Conservation (phyloP, 2,797 vertebrate genomes). For the Rhinogobio ventralis region DNA sequence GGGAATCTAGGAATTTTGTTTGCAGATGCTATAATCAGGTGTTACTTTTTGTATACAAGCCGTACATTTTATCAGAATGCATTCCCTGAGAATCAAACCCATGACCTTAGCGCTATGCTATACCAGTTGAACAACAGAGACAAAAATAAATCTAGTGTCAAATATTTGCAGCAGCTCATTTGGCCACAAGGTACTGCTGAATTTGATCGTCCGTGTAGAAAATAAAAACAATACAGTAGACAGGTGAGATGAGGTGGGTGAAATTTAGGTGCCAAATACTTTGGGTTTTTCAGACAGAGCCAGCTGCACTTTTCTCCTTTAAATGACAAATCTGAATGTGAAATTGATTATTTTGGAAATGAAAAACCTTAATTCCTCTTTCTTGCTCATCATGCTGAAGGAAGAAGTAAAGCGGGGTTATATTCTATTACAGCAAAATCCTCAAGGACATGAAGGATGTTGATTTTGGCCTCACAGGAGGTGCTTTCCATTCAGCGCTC, state of each 20-base stretch:
- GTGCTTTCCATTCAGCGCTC: constrained; percentile 42
- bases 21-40: not conserved
- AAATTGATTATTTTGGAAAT: constrained; percentile 18
- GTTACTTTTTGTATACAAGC: not conserved
- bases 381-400: constrained; percentile 7
- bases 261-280: not conserved
- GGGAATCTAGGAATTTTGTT: not conserved
- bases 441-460: constrained; percentile 52
- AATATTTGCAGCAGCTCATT: not conserved
- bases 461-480: constrained; percentile 45
- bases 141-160: not conserved
- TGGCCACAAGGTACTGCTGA: not conserved
- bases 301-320: constrained; percentile 24
- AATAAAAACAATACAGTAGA: constrained; percentile 5
- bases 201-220: not conserved
- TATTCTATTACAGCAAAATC: constrained; percentile 40
- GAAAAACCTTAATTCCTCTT: constrained; percentile 19
- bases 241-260: not conserved
- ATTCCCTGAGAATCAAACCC: not conserved
- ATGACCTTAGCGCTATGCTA: not conserved
- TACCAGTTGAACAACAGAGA: not conserved
- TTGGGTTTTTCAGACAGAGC: not conserved
- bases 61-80: not conserved
- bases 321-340: constrained; percentile 11
- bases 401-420: constrained; percentile 19